phyloP scores from a whole-genome alignment of 1,140 invertebrate species.

The Drosophila sp. region DNA sequence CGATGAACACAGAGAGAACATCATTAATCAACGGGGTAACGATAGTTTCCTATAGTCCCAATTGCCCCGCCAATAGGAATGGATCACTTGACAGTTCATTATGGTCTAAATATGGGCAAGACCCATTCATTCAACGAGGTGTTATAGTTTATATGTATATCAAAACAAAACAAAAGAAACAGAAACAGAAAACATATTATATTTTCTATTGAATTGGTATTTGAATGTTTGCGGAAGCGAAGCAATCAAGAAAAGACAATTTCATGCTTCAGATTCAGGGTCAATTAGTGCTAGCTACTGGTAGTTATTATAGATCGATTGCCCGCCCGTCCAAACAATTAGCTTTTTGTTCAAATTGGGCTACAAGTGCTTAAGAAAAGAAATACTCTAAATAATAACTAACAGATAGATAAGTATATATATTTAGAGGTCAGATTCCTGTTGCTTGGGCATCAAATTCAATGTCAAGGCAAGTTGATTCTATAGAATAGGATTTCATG shows the following conservation, averaged over 20 bases:
- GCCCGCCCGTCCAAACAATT: conserved; percentile 37
- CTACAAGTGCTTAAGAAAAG: conserved; percentile 49
- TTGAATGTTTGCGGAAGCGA: conserved; percentile 56
- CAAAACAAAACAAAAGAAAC: not conserved
- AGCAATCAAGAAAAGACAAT: conserved; percentile 52
- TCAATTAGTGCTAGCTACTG: conserved; percentile 40
- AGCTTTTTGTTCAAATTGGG: conserved; percentile 58
- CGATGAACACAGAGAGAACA: not conserved
- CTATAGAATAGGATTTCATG: conserved; percentile 15
- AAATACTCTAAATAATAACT: conserved; percentile 18
- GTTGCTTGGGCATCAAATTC: conserved; percentile 33
- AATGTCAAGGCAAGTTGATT: conserved; percentile 56
- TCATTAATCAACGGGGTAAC: conserved; percentile 20
- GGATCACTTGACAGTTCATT: conserved; percentile 56
- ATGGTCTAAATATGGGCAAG: conserved; percentile 44
- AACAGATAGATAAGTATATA: conserved; percentile 17
- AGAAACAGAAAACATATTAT: conserved; percentile 2
- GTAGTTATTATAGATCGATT: conserved; percentile 32
- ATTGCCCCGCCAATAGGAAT: not conserved
- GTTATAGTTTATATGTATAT: conserved; percentile 35
- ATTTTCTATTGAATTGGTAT: conserved; percentile 15
- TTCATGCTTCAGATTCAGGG: conserved; percentile 54
- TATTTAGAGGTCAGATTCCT: conserved; percentile 43
- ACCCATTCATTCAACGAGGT: conserved; percentile 47
- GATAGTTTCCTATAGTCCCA: conserved; percentile 3